phyloP scores from a whole-genome alignment of 2,888 invertebrate genomes.

The Asteroscopus sphinx region DNA sequence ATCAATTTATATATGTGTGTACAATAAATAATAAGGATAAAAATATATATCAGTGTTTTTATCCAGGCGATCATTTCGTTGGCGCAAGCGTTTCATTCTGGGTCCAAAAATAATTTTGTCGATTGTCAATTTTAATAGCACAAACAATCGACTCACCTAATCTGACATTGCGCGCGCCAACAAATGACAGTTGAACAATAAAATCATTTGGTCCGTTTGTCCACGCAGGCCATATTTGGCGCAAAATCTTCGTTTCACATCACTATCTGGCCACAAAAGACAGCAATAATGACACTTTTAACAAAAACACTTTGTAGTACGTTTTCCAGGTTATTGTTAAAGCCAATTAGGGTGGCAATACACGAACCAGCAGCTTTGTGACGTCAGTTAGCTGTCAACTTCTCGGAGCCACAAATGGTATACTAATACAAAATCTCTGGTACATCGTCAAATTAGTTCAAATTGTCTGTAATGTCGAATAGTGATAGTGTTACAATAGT shows the following conservation, averaged over 20 bases:
- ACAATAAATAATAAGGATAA: too few species aligned
- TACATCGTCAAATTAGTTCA: conserved; percentile 51
- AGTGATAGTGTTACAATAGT: conserved; percentile 11
- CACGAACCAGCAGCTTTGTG: conserved; percentile 62
- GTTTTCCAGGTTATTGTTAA: conserved; percentile 56
- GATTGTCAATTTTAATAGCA: conserved; percentile 25
- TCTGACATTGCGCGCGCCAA: conserved; percentile 14
- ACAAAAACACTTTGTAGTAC: conserved; percentile 39
- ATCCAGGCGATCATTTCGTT: background rate
- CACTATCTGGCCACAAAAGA: conserved; percentile 28
- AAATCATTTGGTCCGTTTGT: conserved; percentile 11
- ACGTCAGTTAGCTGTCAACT: conserved; percentile 69
- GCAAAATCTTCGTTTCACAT: conserved; percentile 42
- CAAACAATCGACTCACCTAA: conserved; percentile 12
- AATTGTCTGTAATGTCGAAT: conserved; percentile 27
- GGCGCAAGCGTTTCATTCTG: background rate
- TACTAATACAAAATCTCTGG: conserved; percentile 34
- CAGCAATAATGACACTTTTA: conserved; percentile 25
- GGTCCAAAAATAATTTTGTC: background rate
- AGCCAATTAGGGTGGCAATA: conserved; percentile 65
- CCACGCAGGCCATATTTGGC: conserved; percentile 11
- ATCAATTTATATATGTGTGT: too few species aligned
- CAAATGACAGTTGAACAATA: conserved; percentile 26
- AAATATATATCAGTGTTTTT: background rate
- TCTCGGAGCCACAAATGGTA: conserved; percentile 50